A percentile compares a stretch with the other conserved stretches of the same genome.
Evolutionary conservation across 1,140 invertebrate species (phyloP).

Genomic region (Proctacanthus coquilletti): DNA sequence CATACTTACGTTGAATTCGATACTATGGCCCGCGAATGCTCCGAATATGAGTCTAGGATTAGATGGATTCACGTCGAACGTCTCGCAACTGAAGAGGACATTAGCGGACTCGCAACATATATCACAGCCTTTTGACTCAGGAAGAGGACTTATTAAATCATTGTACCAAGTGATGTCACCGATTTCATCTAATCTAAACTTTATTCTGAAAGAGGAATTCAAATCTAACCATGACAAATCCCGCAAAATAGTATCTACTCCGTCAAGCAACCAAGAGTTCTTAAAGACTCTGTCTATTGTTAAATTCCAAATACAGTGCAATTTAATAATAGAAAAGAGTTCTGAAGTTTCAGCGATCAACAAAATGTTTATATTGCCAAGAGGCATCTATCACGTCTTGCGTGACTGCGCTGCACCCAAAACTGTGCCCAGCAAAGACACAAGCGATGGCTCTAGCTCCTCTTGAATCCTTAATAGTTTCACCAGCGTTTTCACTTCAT

Average conservation of each 20-base stretch:
- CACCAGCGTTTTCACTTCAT: too few species aligned
- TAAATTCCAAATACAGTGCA: not conserved
- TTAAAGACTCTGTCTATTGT: not conserved
- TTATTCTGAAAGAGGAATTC: slow-evolving; percentile 33
- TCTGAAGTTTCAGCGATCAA: too few species aligned
- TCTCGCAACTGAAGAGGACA: slow-evolving; percentile 49
- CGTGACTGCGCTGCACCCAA: too few species aligned
- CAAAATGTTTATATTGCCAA: too few species aligned
- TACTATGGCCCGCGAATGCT: slow-evolving; percentile 45
- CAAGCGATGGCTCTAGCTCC: too few species aligned
- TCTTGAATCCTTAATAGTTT: too few species aligned
- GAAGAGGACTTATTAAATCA: slow-evolving; percentile 26
- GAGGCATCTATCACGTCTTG: too few species aligned
- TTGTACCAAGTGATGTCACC: slow-evolving; percentile 47
- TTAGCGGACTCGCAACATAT: slow-evolving; percentile 23
- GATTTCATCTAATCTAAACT: slow-evolving; percentile 44
- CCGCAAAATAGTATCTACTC: not conserved
- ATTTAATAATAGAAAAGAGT: too few species aligned
- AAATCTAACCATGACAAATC: slow-evolving; percentile 1
- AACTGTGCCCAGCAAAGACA: too few species aligned
- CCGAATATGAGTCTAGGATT: slow-evolving; percentile 38
- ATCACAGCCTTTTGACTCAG: slow-evolving; percentile 32
- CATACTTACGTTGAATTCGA: slow-evolving; percentile 42
- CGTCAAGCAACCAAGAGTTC: not conserved
- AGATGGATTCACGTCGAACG: slow-evolving; percentile 38